These are phyloP conservation scores for Megalurothrips usitatus DNA, from an alignment of 2,888 invertebrate genomes.

Conservation along the genomic window DNA sequence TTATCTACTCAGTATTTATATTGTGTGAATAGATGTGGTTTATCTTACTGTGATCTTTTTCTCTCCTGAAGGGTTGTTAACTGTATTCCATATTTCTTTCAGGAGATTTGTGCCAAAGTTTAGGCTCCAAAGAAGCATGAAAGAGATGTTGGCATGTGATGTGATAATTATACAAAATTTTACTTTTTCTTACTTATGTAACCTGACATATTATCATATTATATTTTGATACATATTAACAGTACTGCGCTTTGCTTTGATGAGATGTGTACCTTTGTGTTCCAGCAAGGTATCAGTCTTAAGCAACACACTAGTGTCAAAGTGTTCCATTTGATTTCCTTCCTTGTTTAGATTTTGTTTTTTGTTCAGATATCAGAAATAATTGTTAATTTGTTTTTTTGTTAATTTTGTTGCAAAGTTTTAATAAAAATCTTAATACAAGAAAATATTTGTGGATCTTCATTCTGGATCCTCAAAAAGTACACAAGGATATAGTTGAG, in stretches of 20 bases:
- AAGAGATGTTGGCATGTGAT: background rate
- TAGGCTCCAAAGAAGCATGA: constrained; percentile 5
- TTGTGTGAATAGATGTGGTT: background rate
- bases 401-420: background rate
- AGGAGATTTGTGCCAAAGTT: background rate
- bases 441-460: background rate
- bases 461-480: background rate
- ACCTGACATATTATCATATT: background rate
- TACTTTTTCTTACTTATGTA: background rate
- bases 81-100: background rate
- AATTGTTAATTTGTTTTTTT: background rate
- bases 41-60: background rate
- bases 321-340: too few species aligned
- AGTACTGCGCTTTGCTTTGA: too few species aligned
- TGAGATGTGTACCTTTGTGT: too few species aligned
- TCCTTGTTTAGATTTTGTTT: background rate
- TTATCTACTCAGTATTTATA: too few species aligned
- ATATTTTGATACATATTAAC: background rate
- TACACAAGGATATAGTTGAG: background rate
- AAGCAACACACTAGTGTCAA: too few species aligned
- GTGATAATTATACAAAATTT: constrained; percentile 7
- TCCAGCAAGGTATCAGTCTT: too few species aligned
- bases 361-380: background rate
- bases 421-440: too few species aligned
- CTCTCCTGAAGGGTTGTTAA: background rate